Evolutionary conservation across 2,888 invertebrate genomes (phyloP), one percentile per base, ranked within the genome.

Genomic region (Phania funesta): DNA sequence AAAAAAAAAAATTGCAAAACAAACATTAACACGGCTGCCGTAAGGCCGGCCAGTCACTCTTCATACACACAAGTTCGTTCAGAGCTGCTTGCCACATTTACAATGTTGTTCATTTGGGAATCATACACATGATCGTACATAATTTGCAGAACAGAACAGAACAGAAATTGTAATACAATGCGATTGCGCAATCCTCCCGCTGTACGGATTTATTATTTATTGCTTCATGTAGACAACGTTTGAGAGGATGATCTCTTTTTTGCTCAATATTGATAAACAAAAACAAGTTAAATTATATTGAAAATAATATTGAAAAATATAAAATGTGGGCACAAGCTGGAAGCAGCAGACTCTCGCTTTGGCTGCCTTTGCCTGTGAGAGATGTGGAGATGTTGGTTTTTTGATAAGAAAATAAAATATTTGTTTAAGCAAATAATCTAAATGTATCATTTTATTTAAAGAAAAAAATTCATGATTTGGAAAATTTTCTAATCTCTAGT

Each of bases 111-210:
- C 44, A 54, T 35, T 65, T 65, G 11, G 48, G n/a, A 9, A 60
- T 52, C 56, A 58, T 52, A 75, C 80, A 75, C 48, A 70, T 58
- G 80, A 80, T 70, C 73, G 70, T 58, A 60, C 48, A 83, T 52
- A 38, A 65, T 73, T 78, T 74, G 48, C 32, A 46, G 18, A 70
- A 71, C 20, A 52, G 35, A 62, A 52, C 62, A 32, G 35, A 48
- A 44, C 24, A 24, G 8, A 62, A 67, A 56, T 48, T 56, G 68
- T 75, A 68, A 70, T 75, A 70, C 68, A 74, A 73, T 52, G 58
- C 88, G 86, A 89, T 89, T 89, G 89, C 89, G 89, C 89, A 89
- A 89, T 89, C 85, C 87, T 86, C 87, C 87, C 86, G 87, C 88
- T 88, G 87, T 86, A 87, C 89, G 87, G 88, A 88, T 87, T 88